Percentiles rank a stretch among this genome's conserved stretches.
phyloP scores from a whole-genome alignment of 2,113 vertebrate species.

The Pterocles orientalis region DNA sequence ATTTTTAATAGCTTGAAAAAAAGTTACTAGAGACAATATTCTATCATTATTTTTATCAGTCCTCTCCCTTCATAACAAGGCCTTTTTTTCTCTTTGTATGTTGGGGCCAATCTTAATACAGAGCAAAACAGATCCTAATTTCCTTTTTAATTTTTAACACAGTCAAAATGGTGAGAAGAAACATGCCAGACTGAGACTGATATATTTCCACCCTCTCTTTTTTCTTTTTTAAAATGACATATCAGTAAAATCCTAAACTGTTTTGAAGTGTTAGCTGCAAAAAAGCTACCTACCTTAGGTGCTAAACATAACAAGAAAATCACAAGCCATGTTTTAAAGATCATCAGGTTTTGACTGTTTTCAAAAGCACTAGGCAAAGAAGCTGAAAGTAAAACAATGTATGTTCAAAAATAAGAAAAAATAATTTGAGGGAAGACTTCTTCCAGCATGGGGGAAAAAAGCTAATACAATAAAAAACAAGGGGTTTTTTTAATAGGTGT shows the following conservation, averaged over 20 bases:
- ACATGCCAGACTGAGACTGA: background rate
- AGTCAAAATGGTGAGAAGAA: slow-evolving; percentile 2
- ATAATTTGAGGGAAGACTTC: background rate
- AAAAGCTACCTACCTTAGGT: background rate
- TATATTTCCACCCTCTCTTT: background rate
- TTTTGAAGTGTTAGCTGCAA: background rate
- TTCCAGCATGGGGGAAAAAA: background rate
- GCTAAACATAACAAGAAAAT: background rate
- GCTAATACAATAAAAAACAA: background rate
- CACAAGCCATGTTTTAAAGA: background rate
- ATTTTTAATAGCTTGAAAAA: background rate
- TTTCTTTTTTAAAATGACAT: background rate
- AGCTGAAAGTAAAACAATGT: background rate
- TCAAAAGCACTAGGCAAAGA: background rate
- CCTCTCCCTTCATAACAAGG: background rate
- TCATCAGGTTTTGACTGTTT: background rate
- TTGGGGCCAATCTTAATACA: background rate
- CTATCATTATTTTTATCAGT: slow-evolving; percentile 27
- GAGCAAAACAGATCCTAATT: slow-evolving; percentile 2
- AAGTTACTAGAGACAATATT: background rate
- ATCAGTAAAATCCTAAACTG: background rate
- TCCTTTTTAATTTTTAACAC: background rate
- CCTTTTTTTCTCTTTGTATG: slow-evolving; percentile 21
- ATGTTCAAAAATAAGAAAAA: background rate
- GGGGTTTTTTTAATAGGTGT: background rate